These are phyloP conservation scores for Cerastis rubricosa DNA, from an alignment of 2,888 invertebrate genomes.

Conservation along the genomic window DNA sequence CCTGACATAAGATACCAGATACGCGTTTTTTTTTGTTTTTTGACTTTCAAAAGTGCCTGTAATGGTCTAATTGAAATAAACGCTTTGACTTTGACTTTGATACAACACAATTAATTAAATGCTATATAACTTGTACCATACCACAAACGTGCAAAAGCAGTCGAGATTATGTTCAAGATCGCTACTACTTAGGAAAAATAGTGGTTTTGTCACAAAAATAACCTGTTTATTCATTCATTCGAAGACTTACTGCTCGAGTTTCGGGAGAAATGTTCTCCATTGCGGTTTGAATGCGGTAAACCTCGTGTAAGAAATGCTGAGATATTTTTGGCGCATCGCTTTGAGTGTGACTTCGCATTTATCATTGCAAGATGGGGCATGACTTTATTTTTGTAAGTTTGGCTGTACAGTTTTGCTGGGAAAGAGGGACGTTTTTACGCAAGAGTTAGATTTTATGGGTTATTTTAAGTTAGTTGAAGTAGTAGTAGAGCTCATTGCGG, in stretches of 20 bases:
- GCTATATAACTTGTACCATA: conserved; percentile 14
- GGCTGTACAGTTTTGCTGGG: no score
- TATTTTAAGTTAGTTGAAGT: no score
- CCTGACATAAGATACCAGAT: no score
- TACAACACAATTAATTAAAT: background rate
- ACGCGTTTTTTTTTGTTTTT: no score
- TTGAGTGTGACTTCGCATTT: conserved; percentile 28
- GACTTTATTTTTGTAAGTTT: conserved; percentile 5
- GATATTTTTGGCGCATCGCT: conserved; percentile 35
- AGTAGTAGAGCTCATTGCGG: no score
- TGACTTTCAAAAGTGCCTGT: no score
- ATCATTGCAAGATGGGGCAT: background rate
- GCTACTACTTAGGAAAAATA: conserved; percentile 59
- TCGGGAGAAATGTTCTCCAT: conserved; percentile 15
- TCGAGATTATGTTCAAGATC: conserved; percentile 66
- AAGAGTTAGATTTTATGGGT: background rate
- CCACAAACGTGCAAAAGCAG: conserved; percentile 48
- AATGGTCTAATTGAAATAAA: no score
- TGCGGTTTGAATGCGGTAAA: conserved; percentile 41
- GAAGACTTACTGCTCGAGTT: conserved; percentile 35
- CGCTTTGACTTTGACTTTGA: no score
- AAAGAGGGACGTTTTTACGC: background rate
- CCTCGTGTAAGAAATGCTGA: conserved; percentile 11
- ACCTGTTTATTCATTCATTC: conserved; percentile 59
- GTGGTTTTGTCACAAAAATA: conserved; percentile 60